Percentiles rank a stretch among this genome's conserved stretches.
Conservation (phyloP, 2,113 vertebrate species). For the Myrmecophaga tridactyla region DNA sequence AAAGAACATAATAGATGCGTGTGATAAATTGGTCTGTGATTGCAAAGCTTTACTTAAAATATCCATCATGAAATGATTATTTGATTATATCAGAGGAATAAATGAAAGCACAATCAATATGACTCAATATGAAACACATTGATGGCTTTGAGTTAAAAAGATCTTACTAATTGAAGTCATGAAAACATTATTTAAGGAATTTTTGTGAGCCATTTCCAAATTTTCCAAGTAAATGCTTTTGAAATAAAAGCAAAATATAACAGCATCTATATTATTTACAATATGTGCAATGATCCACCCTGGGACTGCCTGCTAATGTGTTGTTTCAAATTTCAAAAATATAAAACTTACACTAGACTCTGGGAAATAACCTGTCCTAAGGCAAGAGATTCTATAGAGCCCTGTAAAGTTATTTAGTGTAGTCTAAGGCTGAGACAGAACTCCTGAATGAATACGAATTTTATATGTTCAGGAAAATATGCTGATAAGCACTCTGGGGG, state of each 20-base stretch:
- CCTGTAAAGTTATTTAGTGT: background rate
- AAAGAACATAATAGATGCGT: background rate
- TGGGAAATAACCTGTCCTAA: background rate
- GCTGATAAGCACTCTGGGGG: background rate
- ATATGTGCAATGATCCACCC: no score
- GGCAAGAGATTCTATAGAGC: background rate
- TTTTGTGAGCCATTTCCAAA: background rate
- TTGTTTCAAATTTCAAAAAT: background rate
- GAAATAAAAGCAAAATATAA: background rate
- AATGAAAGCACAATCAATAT: background rate
- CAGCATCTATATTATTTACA: background rate
- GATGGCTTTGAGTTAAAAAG: background rate
- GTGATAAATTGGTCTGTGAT: background rate
- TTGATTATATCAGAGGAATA: background rate
- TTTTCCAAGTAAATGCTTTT: background rate
- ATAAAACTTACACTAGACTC: background rate
- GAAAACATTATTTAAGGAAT: background rate
- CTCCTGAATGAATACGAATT: background rate
- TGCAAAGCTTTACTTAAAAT: background rate
- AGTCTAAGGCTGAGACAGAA: background rate
- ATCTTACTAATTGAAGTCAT: background rate
- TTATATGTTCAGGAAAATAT: background rate
- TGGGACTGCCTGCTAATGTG: background rate
- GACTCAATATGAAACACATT: background rate
- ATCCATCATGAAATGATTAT: background rate